Conservation (phyloP, 2,113 vertebrate species). For the Smithornis capensis region DNA sequence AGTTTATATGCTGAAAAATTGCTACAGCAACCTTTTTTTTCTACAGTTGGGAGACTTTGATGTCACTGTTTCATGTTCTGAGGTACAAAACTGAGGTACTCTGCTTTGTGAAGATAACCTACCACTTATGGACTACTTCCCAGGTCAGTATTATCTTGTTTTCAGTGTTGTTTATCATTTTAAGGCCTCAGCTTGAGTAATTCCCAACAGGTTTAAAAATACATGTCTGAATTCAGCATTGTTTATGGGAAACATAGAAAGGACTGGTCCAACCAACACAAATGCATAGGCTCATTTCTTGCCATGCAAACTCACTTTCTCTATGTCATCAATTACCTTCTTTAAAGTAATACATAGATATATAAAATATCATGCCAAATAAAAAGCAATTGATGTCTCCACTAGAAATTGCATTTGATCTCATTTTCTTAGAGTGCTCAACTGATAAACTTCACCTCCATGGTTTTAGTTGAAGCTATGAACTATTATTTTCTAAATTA, state of each 20-base stretch:
- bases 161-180: neutral
- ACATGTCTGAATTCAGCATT: neutral
- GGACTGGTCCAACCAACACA: neutral
- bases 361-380: constrained; percentile 32
- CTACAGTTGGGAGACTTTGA: neutral
- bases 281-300: constrained; percentile 3
- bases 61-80: neutral
- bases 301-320: constrained; percentile 17
- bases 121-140: neutral
- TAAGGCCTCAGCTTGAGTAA: neutral
- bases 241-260: constrained; percentile 12
- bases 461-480: neutral
- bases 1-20: neutral
- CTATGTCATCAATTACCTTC: constrained; percentile 1
- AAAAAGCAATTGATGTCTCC: constrained; percentile 39
- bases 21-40: neutral
- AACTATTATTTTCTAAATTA: constrained; percentile 56
- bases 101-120: neutral
- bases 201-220: neutral
- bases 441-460: constrained; percentile 6
- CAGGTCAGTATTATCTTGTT: neutral
- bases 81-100: neutral
- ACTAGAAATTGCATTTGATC: neutral
- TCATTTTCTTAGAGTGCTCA: constrained; percentile 45
- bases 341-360: constrained; percentile 30